phyloP scores from a whole-genome alignment of 2,113 vertebrate species.

The Thalassarche chlororhynchos region DNA sequence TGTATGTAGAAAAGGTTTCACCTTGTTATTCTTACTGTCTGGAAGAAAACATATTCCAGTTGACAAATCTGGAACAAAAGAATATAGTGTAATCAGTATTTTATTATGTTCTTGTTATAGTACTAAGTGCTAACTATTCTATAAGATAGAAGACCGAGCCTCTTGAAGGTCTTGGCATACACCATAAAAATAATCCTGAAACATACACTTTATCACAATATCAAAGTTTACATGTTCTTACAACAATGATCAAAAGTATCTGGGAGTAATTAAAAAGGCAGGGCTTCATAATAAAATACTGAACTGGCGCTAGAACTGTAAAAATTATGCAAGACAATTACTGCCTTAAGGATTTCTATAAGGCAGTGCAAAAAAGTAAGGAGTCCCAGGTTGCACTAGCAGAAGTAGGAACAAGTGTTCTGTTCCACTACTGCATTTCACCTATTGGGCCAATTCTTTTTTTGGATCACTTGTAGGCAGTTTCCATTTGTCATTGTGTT shows the following conservation, averaged over 20 bases:
- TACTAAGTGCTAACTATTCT: neutral
- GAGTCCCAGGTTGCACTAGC: neutral
- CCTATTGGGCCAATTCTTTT: neutral
- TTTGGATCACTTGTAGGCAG: neutral
- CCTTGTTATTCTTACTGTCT: conserved; percentile 69
- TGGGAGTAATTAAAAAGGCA: neutral
- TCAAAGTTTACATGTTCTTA: neutral
- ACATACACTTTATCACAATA: neutral
- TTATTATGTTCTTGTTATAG: neutral
- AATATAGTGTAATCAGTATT: neutral
- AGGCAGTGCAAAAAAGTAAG: neutral
- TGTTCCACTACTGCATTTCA: neutral
- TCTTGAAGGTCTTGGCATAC: neutral
- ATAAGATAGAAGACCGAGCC: accelerated
- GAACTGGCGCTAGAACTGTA: neutral
- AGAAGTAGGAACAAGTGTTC: neutral
- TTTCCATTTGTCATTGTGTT: neutral
- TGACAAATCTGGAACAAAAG: conserved; percentile 76
- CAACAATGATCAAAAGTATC: neutral
- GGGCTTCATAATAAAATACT: neutral
- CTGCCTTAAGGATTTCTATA: neutral
- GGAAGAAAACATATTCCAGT: conserved; percentile 69
- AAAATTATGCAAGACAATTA: neutral
- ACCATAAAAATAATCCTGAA: neutral
- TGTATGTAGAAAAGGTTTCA: conserved; percentile 32